Percentiles rank a stretch among this genome's conserved stretches.
phyloP scores from a whole-genome alignment of 64 coral and sea anemone genomes.

The Stichodactyla mertensii region DNA sequence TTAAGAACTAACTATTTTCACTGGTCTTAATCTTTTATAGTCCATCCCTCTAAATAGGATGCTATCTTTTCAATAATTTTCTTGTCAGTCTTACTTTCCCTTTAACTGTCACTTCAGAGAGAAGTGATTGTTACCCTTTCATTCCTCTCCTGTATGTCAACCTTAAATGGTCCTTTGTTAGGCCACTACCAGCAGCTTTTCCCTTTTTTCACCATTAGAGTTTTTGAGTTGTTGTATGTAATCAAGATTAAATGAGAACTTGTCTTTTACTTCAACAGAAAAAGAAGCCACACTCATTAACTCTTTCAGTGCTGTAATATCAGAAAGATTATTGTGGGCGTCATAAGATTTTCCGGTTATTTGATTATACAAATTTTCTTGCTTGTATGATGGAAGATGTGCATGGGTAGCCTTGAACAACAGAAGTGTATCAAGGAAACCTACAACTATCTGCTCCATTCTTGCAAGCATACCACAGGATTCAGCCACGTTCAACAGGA shows the following conservation, averaged over 20 bases:
- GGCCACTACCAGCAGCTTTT: neutral
- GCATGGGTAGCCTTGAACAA: neutral
- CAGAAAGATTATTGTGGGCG: neutral
- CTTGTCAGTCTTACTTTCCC: neutral
- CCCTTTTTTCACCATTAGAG: too few relatives aligned
- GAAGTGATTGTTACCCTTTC: neutral
- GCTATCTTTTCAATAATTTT: neutral
- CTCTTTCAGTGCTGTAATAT: neutral
- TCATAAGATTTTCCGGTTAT: neutral
- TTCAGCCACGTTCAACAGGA: neutral
- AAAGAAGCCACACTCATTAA: neutral
- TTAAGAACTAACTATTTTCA: too few relatives aligned
- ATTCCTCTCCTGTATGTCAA: neutral
- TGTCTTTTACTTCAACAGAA: neutral
- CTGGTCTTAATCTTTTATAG: too few relatives aligned
- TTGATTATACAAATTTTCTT: too few relatives aligned
- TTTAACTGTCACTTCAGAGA: neutral
- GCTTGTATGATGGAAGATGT: neutral
- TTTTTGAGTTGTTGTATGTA: neutral
- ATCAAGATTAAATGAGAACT: neutral
- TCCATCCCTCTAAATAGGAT: neutral
- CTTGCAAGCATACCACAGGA: neutral
- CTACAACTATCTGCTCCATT: neutral
- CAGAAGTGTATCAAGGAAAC: neutral
- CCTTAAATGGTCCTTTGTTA: neutral